These are phyloP conservation scores for Chaetorhynchus papuensis DNA, from an alignment of 2,113 vertebrate species.

Conservation along the genomic window DNA sequence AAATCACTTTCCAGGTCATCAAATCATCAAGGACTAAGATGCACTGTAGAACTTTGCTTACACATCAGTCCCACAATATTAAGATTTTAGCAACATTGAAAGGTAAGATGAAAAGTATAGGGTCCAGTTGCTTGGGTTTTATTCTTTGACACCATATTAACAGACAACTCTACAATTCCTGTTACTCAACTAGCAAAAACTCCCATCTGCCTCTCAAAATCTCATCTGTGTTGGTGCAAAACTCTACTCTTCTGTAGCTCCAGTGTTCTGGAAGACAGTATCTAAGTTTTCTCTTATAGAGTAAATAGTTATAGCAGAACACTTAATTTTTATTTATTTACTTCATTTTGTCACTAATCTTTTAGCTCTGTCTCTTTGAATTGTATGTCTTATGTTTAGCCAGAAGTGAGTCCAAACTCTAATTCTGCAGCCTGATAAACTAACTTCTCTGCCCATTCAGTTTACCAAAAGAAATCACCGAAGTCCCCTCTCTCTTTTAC, in stretches of 20 bases:
- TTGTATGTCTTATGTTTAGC: not conserved
- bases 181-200: not conserved
- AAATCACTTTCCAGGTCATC: not conserved
- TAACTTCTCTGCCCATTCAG: not conserved
- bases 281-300: not conserved
- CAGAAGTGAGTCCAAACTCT: not conserved
- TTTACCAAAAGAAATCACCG: not conserved
- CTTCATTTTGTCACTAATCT: not conserved
- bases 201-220: not conserved
- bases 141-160: not conserved
- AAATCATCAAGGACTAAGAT: not conserved
- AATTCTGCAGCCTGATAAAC: not conserved
- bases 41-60: not conserved
- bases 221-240: not conserved
- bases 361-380: not conserved
- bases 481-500: not conserved
- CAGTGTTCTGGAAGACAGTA: not conserved
- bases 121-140: not conserved
- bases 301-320: not conserved
- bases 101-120: not conserved
- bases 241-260: not conserved
- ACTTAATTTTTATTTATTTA: not conserved
- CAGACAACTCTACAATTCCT: not conserved
- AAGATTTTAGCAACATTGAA: not conserved
- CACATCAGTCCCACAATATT: not conserved